Evolutionary conservation across 2,888 invertebrate species (phyloP).

Genomic region (Muschampia plurimacula): DNA sequence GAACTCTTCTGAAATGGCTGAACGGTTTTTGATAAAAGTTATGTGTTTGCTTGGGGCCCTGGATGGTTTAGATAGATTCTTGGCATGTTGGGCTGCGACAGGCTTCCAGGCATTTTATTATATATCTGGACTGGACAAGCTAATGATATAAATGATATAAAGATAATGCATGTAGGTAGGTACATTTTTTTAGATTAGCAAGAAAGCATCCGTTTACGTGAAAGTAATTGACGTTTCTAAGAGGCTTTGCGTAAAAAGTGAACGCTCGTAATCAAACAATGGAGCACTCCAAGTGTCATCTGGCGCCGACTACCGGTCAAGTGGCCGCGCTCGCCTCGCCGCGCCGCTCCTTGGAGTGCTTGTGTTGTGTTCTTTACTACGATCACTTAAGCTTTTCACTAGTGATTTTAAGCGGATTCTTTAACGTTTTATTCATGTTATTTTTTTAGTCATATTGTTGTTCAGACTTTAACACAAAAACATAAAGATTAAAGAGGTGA

Average conservation of each 20-base stretch:
- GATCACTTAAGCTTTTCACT: constrained; percentile 24
- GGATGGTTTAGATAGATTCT: too few species aligned
- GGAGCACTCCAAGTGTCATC: constrained; percentile 32
- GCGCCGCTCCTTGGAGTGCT: constrained; percentile 11
- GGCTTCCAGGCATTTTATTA: too few species aligned
- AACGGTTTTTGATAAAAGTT: too few species aligned
- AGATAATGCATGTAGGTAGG: too few species aligned
- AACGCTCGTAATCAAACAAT: constrained; percentile 30
- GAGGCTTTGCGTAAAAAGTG: constrained; percentile 32
- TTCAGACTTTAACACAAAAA: too few species aligned
- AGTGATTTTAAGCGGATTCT: constrained; percentile 24
- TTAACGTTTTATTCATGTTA: constrained; percentile 8
- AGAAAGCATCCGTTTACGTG: background rate
- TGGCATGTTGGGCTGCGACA: too few species aligned
- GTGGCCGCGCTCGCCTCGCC: constrained; percentile 11
- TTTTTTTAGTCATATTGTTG: background rate
- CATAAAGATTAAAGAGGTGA: too few species aligned
- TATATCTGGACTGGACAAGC: too few species aligned
- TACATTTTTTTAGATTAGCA: background rate
- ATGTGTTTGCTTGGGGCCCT: too few species aligned
- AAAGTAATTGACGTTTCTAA: constrained; percentile 12
- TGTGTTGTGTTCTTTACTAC: constrained; percentile 27
- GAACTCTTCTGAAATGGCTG: too few species aligned
- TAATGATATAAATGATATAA: too few species aligned
- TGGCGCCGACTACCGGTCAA: constrained; percentile 39